Evolutionary conservation across 1,140 invertebrate species (phyloP).

Genomic region (Yoshiicerus persimilis): DNA sequence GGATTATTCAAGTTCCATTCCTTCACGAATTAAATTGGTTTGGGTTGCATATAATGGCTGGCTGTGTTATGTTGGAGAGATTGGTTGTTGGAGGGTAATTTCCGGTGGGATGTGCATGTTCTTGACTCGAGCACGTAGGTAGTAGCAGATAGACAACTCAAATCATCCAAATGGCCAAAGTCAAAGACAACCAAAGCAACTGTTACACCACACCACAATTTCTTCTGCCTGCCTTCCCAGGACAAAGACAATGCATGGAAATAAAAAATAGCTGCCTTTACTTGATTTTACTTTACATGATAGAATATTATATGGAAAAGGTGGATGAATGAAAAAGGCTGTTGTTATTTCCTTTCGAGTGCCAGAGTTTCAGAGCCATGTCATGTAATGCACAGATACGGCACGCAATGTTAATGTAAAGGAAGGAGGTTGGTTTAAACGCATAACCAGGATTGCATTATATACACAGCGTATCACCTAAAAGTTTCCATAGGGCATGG

Average conservation of each 20-base stretch:
- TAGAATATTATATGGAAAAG: too few relatives aligned
- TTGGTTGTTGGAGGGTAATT: not conserved
- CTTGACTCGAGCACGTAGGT: not conserved
- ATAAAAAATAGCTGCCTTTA: not conserved
- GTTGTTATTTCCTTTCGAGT: not conserved
- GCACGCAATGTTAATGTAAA: not conserved
- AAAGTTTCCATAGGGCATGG: too few relatives aligned
- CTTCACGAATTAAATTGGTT: constrained; percentile 10
- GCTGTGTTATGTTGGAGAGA: not conserved
- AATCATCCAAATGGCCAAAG: not conserved
- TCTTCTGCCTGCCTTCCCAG: not conserved
- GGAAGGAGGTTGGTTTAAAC: not conserved
- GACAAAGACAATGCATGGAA: not conserved
- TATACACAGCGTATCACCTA: too few relatives aligned
- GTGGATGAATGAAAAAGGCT: not conserved
- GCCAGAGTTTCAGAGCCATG: too few relatives aligned
- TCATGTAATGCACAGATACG: too few relatives aligned
- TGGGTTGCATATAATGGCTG: not conserved
- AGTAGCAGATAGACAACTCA: not conserved
- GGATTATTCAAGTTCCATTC: not conserved
- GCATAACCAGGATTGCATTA: too few relatives aligned
- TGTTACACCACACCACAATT: not conserved
- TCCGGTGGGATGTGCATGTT: not conserved
- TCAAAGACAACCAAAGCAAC: not conserved
- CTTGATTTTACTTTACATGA: too few relatives aligned